phyloP scores from a whole-genome alignment of 92 coral and sea anemone genomes.

The Meandrina meandrites region DNA sequence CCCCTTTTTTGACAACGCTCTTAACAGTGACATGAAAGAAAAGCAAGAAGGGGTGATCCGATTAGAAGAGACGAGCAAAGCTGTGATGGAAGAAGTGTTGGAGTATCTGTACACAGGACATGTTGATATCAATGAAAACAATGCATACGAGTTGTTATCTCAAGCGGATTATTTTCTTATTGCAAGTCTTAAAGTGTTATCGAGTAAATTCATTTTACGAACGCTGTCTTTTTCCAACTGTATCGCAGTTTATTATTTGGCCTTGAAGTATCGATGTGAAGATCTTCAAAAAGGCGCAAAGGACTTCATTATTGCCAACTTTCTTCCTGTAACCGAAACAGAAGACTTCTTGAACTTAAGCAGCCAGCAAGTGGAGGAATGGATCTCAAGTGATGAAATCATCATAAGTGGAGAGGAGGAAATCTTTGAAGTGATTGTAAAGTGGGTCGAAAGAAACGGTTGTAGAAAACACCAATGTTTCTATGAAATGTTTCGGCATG shows the following conservation, averaged over 20 bases:
- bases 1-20: constrained; percentile 65
- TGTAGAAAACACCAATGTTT: constrained; percentile 57
- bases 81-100: constrained; percentile 59
- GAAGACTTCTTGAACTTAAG: constrained; percentile 69
- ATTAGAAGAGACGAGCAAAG: constrained; percentile 48
- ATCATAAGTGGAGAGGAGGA: constrained; percentile 71
- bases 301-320: constrained; percentile 67
- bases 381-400: constrained; percentile 78
- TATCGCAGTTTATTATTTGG: constrained; percentile 63
- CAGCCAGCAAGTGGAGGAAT: constrained; percentile 59
- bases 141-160: constrained; percentile 54
- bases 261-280: constrained; percentile 68
- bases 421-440: constrained; percentile 70
- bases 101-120: constrained; percentile 70
- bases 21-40: constrained; percentile 76
- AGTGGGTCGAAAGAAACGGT: constrained; percentile 61
- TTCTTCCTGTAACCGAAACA: constrained; percentile 57
- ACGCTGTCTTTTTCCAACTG: constrained; percentile 75
- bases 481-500: constrained; percentile 58
- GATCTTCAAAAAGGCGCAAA: constrained; percentile 63
- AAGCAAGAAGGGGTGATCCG: constrained; percentile 54
- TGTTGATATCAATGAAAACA: constrained; percentile 48
- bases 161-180: constrained; percentile 72
- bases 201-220: constrained; percentile 49
- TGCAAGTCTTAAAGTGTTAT: constrained; percentile 55